Conservation (phyloP, 2,888 invertebrate species). For the Chalcosyrphus nemorum region DNA sequence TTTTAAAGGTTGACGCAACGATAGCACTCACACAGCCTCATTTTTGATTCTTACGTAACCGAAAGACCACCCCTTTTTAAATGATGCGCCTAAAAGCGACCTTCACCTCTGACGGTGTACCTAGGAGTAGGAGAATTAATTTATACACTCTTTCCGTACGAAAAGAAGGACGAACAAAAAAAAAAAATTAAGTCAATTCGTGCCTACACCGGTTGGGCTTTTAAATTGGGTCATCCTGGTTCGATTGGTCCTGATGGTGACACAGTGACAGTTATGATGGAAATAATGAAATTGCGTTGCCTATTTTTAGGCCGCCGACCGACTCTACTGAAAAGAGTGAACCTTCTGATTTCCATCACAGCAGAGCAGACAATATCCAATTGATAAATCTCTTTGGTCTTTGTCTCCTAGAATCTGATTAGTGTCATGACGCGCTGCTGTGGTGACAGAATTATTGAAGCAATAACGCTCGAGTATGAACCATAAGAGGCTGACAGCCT, state of each 20-base stretch:
- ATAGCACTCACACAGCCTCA: not conserved
- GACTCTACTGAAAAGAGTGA: not conserved
- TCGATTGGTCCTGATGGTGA: slow-evolving; percentile 10
- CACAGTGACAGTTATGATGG: slow-evolving; percentile 1
- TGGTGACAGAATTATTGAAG: slow-evolving; percentile 23
- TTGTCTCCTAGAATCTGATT: slow-evolving; percentile 10
- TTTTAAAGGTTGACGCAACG: not conserved
- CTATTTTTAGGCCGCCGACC: slow-evolving; percentile 15
- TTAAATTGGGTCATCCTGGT: slow-evolving; percentile 42
- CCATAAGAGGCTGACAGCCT: not conserved
- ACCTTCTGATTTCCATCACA: not conserved
- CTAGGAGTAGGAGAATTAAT: not conserved
- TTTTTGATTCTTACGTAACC: slow-evolving; percentile 17
- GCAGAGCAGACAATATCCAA: not conserved
- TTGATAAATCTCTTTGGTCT: not conserved
- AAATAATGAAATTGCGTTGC: slow-evolving; percentile 4
- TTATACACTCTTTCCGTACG: not conserved
- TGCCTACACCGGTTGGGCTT: not conserved
- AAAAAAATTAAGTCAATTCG: slow-evolving; percentile 2
- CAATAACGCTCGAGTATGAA: not conserved
- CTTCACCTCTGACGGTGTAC: slow-evolving; percentile 32
- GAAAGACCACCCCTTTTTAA: too few species aligned
- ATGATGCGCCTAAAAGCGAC: slow-evolving; percentile 22
- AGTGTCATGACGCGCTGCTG: slow-evolving; percentile 2
- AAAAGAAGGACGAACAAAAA: slow-evolving; percentile 1